A percentile compares a stretch with the other conserved stretches of the same genome.
Conservation (phyloP, 2,797 vertebrate species). For the Falco naumanni region DNA sequence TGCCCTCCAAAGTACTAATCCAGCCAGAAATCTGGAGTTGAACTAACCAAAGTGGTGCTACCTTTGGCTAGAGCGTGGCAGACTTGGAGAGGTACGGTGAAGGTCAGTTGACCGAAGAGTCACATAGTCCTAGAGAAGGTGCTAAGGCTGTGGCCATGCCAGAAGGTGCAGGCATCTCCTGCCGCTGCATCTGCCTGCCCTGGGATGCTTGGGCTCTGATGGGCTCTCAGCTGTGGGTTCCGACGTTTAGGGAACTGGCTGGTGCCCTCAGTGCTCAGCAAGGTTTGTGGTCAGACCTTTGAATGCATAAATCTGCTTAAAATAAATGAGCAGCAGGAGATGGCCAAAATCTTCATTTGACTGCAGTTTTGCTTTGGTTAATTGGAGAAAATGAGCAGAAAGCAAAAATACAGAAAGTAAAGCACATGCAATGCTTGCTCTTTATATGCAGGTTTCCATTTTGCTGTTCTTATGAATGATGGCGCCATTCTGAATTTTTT, state of each 20-base stretch:
- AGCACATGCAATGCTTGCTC: not conserved
- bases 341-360: not conserved
- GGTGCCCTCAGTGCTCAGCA: not conserved
- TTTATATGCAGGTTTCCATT: not conserved
- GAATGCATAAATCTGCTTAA: not conserved
- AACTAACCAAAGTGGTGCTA: not conserved
- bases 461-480: not conserved
- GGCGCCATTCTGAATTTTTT: not conserved
- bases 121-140: not conserved
- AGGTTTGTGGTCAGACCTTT: not conserved
- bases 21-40: not conserved
- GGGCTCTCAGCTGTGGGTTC: not conserved
- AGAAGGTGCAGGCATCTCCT: not conserved
- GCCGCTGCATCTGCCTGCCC: not conserved
- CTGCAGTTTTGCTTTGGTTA: not conserved
- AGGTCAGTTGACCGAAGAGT: not conserved
- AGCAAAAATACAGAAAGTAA: not conserved
- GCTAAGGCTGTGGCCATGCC: not conserved
- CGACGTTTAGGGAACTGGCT: not conserved
- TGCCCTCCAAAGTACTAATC: not conserved
- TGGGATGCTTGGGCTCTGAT: not conserved
- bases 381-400: not conserved
- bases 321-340: not conserved
- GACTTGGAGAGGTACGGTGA: not conserved
- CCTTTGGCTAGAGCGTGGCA: not conserved